These are phyloP conservation scores for Hartigia nigra DNA, from an alignment of 2,888 invertebrate genomes.

Conservation along the genomic window DNA sequence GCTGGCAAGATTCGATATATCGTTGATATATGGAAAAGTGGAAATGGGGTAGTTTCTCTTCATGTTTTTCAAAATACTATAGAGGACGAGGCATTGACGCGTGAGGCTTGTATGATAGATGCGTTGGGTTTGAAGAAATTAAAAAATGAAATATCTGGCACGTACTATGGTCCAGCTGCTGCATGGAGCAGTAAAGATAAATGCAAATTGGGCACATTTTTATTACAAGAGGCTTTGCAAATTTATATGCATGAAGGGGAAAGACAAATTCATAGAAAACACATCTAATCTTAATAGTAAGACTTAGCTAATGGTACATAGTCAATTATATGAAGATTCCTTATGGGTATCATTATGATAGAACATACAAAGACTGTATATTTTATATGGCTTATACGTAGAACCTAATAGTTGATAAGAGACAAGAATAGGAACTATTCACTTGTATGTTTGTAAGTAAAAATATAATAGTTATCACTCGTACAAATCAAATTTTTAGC, in stretches of 20 bases:
- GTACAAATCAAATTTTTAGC: neutral
- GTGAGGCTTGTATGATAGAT: slow-evolving; percentile 95
- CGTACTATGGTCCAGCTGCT: slow-evolving; percentile 83
- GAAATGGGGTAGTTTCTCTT: slow-evolving; percentile 88
- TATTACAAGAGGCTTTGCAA: slow-evolving; percentile 84
- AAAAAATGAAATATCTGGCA: slow-evolving; percentile 82
- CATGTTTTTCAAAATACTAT: slow-evolving; percentile 92
- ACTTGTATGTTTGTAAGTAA: neutral
- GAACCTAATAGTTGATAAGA: neutral
- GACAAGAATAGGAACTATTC: neutral
- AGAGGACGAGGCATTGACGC: slow-evolving; percentile 91
- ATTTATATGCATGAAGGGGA: slow-evolving; percentile 91
- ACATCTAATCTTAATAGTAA: slow-evolving; percentile 10
- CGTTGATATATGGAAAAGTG: slow-evolving; percentile 86
- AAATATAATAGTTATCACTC: neutral
- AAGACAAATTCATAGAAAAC: slow-evolving; percentile 81
- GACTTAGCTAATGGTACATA: neutral
- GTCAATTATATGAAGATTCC: neutral
- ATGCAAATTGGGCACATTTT: slow-evolving; percentile 79
- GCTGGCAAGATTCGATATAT: slow-evolving; percentile 76
- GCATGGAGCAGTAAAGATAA: slow-evolving; percentile 80
- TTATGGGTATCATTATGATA: neutral
- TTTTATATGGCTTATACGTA: neutral
- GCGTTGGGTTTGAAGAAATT: slow-evolving; percentile 82
- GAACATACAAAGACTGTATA: neutral